Percentiles rank a stretch among this genome's conserved stretches.
Conservation (phyloP, 2,888 invertebrate species). For the Cantharis flavilabris region DNA sequence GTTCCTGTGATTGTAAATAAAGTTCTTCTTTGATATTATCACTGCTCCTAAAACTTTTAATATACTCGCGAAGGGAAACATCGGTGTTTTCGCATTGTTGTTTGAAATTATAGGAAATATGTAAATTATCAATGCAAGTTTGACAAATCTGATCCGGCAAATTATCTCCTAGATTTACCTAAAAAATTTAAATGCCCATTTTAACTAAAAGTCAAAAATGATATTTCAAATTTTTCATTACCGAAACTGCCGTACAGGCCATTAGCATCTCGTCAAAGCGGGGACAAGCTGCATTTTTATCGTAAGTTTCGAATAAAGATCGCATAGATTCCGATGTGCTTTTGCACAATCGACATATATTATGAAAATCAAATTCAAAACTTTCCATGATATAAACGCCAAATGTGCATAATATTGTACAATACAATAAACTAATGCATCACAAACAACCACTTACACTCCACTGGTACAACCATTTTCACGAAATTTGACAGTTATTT, state of each 20-base stretch:
- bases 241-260: conserved; percentile 55
- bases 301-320: conserved; percentile 48
- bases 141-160: conserved; percentile 51
- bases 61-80: conserved; percentile 45
- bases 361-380: conserved; percentile 46
- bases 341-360: conserved; percentile 54
- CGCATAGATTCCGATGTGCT: conserved; percentile 48
- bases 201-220: background rate
- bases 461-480: conserved; percentile 43
- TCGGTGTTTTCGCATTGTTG: conserved; percentile 51
- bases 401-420: background rate
- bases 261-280: conserved; percentile 58
- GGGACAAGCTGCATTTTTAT: conserved; percentile 48
- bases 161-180: conserved; percentile 53
- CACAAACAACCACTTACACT: conserved; percentile 51
- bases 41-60: conserved; percentile 34
- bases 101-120: conserved; percentile 50
- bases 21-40: conserved; percentile 38
- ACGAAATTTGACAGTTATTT: background rate
- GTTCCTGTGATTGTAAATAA: background rate
- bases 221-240: conserved; percentile 34
- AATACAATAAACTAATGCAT: background rate
- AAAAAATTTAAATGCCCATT: conserved; percentile 20
- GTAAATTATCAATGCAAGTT: conserved; percentile 49
- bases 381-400: conserved; percentile 44